phyloP scores from a whole-genome alignment of 2,797 vertebrate species.

The Rhabdomys pumilio region DNA sequence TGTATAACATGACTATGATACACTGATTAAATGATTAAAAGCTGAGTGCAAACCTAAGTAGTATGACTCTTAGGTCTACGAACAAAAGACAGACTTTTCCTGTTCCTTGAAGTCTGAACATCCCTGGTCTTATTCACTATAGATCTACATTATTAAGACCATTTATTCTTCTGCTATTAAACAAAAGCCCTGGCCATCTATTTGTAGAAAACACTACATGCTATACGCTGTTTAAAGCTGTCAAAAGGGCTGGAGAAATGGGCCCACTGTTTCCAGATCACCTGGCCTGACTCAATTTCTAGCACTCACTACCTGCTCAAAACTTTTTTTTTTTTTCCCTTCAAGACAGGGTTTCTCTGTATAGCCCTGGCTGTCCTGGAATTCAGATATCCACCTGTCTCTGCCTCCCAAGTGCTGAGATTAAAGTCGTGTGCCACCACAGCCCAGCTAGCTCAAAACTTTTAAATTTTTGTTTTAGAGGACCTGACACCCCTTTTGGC shows the following conservation, averaged over 20 bases:
- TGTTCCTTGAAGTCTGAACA: slow-evolving; percentile 6
- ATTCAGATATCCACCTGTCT: too few relatives aligned
- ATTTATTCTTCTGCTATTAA: slow-evolving; percentile 16
- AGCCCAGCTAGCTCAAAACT: neutral
- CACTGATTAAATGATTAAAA: neutral
- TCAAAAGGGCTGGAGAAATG: neutral
- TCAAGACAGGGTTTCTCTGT: too few relatives aligned
- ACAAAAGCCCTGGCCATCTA: neutral
- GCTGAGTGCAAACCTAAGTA: slow-evolving; percentile 18
- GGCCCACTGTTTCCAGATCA: neutral
- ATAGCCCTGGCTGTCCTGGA: too few relatives aligned
- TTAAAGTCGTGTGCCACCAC: too few relatives aligned
- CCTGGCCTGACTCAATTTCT: neutral
- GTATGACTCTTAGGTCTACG: neutral
- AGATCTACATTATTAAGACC: neutral
- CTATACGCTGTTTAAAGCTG: neutral
- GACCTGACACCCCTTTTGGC: neutral
- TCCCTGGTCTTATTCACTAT: neutral
- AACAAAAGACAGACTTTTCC: neutral
- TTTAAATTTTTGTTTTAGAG: neutral
- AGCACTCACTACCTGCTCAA: neutral
- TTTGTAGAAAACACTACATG: neutral
- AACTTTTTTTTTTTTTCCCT: neutral
- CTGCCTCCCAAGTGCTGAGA: too few relatives aligned
- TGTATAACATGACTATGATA: neutral